A percentile compares a stretch with the other conserved stretches of the same genome.
Evolutionary conservation across 2,797 vertebrate genomes (phyloP).

Genomic region (Notoglanidium macrostoma): DNA sequence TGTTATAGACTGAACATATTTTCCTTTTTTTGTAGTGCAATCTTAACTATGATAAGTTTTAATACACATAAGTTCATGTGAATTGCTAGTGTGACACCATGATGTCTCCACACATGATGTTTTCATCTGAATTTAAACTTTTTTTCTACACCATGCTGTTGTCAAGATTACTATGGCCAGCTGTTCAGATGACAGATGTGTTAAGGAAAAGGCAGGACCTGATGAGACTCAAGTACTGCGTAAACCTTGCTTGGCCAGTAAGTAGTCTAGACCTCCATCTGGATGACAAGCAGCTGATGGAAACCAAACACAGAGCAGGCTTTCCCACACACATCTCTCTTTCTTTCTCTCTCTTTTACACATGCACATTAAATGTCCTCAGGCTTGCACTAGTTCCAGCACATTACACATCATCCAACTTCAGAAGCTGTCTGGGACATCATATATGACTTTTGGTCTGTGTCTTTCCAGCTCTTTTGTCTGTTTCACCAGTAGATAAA

Average conservation of each 20-base stretch:
- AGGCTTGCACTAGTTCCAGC: slow-evolving; percentile 6
- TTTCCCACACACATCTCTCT: slow-evolving; percentile 18
- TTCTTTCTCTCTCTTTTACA: neutral
- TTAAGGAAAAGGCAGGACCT: neutral
- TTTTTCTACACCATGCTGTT: neutral
- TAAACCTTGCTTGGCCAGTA: slow-evolving; percentile 19
- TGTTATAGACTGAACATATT: neutral
- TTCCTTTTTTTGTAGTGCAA: neutral
- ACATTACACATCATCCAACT: slow-evolving; percentile 9
- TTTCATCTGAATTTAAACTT: neutral
- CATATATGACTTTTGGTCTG: neutral
- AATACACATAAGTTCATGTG: neutral
- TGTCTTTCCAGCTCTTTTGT: slow-evolving; percentile 14
- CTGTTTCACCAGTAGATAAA: slow-evolving; percentile 8
- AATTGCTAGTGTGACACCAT: neutral
- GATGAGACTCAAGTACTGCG: slow-evolving; percentile 9
- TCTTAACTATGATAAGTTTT: neutral
- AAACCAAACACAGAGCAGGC: slow-evolving; percentile 35
- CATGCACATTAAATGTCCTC: slow-evolving; percentile 9
- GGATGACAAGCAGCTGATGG: slow-evolving; percentile 29
- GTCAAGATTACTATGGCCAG: neutral
- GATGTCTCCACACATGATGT: neutral
- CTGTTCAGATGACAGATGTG: neutral
- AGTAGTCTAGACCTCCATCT: slow-evolving; percentile 21
- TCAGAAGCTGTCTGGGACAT: slow-evolving; percentile 14